phyloP scores from a whole-genome alignment of 1,140 invertebrate genomes.

The Oreohelix idahoensis region DNA sequence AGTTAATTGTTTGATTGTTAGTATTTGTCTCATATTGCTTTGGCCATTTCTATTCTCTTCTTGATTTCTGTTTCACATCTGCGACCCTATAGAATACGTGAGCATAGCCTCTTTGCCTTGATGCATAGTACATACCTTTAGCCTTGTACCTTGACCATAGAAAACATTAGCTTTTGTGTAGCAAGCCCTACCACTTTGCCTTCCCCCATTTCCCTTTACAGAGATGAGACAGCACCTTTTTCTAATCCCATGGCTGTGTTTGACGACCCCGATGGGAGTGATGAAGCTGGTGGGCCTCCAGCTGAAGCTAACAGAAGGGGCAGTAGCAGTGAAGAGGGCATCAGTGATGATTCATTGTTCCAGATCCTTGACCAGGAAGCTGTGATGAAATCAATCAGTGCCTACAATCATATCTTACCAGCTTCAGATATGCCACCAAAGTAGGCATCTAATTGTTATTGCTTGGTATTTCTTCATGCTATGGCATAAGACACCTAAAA shows the following conservation, averaged over 20 bases:
- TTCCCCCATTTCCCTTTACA: background rate
- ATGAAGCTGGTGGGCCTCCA: background rate
- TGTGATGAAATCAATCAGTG: conserved; percentile 59
- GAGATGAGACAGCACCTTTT: background rate
- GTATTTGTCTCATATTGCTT: too few relatives aligned
- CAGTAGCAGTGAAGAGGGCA: conserved; percentile 43
- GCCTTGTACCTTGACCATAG: too few relatives aligned
- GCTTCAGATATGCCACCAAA: conserved; percentile 47
- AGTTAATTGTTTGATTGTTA: too few relatives aligned
- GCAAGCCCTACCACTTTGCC: background rate
- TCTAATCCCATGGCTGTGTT: too few relatives aligned
- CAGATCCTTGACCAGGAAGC: conserved; percentile 70
- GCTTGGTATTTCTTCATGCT: background rate
- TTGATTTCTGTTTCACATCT: too few relatives aligned
- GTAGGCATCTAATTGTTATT: conserved; percentile 43
- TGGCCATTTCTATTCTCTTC: too few relatives aligned
- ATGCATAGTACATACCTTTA: too few relatives aligned
- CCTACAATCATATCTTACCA: conserved; percentile 22
- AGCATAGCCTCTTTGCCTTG: too few relatives aligned
- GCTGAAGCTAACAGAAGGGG: background rate
- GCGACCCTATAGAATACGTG: too few relatives aligned
- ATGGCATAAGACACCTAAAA: conserved; percentile 28
- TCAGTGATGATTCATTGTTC: conserved; percentile 58
- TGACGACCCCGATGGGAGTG: background rate
- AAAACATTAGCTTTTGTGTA: too few relatives aligned